A percentile compares a stretch with the other conserved stretches of the same genome.
Conservation (phyloP, 2,113 vertebrate species). For the Poeciliopsis prolifica region DNA sequence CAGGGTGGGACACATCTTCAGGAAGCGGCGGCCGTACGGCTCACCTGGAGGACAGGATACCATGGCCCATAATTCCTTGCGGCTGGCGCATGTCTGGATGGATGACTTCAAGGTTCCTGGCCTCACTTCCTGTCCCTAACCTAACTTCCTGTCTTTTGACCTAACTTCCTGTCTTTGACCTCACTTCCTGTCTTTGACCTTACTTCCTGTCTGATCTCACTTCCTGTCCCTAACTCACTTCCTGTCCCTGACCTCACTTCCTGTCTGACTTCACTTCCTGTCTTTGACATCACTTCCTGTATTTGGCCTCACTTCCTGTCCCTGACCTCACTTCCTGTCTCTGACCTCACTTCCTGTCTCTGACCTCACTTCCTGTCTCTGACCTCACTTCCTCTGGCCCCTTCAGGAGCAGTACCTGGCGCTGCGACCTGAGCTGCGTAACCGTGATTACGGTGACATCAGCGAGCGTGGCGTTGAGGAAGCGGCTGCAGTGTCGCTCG, state of each 20-base stretch:
- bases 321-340: too few relatives aligned
- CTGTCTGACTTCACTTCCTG: too few relatives aligned
- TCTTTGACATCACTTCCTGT: too few relatives aligned
- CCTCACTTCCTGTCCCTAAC: background rate
- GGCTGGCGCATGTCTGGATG: constrained; percentile 96
- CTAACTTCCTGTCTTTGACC: too few relatives aligned
- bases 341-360: too few relatives aligned
- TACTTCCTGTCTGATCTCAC: too few relatives aligned
- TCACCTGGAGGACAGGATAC: constrained; percentile 95
- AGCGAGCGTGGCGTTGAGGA: constrained; percentile 86
- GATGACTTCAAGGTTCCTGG: constrained; percentile 91
- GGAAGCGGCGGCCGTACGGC: constrained; percentile 94
- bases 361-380: constrained; percentile 17
- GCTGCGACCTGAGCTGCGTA: constrained; percentile 89
- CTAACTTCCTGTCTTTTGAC: constrained; percentile 18
- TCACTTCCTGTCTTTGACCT: too few relatives aligned
- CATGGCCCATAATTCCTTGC: constrained; percentile 94
- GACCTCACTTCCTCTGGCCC: constrained; percentile 14
- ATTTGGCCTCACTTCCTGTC: too few relatives aligned
- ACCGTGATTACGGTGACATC: constrained; percentile 87
- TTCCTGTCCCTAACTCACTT: too few relatives aligned
- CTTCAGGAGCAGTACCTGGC: constrained; percentile 93
- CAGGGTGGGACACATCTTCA: constrained; percentile 95
- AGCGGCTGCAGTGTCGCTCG: constrained; percentile 86
- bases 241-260: too few relatives aligned